Evolutionary conservation across 2,113 vertebrate species (phyloP).

Genomic region (Carassius auratus): DNA sequence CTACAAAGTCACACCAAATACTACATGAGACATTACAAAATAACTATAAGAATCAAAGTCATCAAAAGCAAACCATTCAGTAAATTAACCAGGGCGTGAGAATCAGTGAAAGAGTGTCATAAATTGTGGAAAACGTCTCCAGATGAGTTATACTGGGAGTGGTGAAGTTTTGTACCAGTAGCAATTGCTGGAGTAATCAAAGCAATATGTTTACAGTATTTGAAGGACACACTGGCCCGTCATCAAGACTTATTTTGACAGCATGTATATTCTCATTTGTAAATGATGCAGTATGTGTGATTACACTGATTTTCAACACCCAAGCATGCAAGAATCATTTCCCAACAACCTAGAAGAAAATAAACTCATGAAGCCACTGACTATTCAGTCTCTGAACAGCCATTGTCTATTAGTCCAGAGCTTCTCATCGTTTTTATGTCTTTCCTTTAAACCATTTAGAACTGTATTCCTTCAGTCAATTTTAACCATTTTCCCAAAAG

Average conservation of each 20-base stretch:
- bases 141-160: slow-evolving; percentile 32
- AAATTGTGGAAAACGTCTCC: slow-evolving; percentile 54
- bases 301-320: slow-evolving; percentile 19
- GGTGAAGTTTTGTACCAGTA: slow-evolving; percentile 47
- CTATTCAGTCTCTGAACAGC: background rate
- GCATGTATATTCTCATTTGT: slow-evolving; percentile 20
- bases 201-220: slow-evolving; percentile 54
- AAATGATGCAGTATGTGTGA: slow-evolving; percentile 9
- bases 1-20: too few species aligned
- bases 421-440: background rate
- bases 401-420: background rate
- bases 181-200: slow-evolving; percentile 59
- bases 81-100: slow-evolving; percentile 58
- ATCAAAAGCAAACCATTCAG: slow-evolving; percentile 52
- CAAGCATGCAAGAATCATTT: background rate
- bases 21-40: too few species aligned
- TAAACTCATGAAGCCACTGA: background rate
- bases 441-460: background rate
- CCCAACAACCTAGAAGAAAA: background rate
- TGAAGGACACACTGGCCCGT: slow-evolving; percentile 4
- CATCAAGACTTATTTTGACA: slow-evolving; percentile 15
- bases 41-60: background rate
- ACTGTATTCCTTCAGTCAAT: slow-evolving; percentile 42
- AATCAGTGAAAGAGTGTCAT: slow-evolving; percentile 56
- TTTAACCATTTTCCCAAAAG: slow-evolving; percentile 30